These are phyloP conservation scores for Saccopteryx leptura DNA, from an alignment of 2,113 vertebrate genomes.

Conservation along the genomic window DNA sequence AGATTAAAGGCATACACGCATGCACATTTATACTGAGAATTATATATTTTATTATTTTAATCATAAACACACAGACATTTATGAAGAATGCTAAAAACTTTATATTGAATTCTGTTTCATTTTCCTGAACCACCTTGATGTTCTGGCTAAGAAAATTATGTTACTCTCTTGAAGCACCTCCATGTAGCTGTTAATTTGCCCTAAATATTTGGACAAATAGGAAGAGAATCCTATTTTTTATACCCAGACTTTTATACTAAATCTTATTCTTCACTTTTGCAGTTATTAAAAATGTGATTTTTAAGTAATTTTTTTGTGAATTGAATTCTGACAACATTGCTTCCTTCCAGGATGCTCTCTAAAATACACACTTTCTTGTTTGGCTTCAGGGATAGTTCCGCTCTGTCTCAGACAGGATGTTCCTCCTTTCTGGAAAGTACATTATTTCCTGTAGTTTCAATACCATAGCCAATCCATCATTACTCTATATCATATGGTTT, in stretches of 20 bases:
- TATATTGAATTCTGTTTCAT: not conserved
- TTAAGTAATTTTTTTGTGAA: not conserved
- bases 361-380: not conserved
- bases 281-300: not conserved
- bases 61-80: not conserved
- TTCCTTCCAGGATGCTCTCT: not conserved
- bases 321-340: not conserved
- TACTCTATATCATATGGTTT: not conserved
- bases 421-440: not conserved
- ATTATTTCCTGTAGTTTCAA: not conserved
- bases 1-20: rapidly evolving
- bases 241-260: not conserved
- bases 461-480: not conserved
- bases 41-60: not conserved
- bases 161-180: not conserved
- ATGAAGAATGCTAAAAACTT: not conserved
- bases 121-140: not conserved
- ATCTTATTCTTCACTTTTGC: not conserved
- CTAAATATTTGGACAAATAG: not conserved
- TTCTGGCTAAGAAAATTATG: not conserved
- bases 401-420: not conserved
- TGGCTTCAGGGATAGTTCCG: not conserved
- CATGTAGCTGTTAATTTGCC: not conserved
- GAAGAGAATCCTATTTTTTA: not conserved
- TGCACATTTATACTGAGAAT: not conserved